These are phyloP conservation scores for Dermolepida albohirtum DNA, from an alignment of 2,888 invertebrate genomes.

Conservation along the genomic window DNA sequence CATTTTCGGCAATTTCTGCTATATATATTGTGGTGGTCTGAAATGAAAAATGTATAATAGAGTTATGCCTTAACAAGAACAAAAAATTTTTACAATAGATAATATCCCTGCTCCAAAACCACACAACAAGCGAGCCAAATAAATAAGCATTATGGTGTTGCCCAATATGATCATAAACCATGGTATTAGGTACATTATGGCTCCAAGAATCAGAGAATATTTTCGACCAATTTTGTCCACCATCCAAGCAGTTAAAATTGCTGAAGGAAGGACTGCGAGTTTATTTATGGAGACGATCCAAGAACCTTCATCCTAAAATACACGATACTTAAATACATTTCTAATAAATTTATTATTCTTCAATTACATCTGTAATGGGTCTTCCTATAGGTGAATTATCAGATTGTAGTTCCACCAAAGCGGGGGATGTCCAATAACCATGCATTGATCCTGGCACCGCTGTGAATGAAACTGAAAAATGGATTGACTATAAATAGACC, in stretches of 20 bases:
- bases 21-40: slow-evolving; percentile 62
- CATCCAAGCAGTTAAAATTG: slow-evolving; percentile 68
- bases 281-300: slow-evolving; percentile 56
- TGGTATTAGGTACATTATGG: slow-evolving; percentile 68
- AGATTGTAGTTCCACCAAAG: slow-evolving; percentile 2
- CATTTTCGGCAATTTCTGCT: slow-evolving; percentile 64
- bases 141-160: slow-evolving; percentile 66
- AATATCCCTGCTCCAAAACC: slow-evolving; percentile 77
- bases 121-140: slow-evolving; percentile 72
- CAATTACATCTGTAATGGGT: slow-evolving; percentile 16
- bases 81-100: slow-evolving; percentile 43
- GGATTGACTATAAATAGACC: no score
- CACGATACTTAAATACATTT: not conserved
- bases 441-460: not conserved
- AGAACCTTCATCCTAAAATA: slow-evolving; percentile 65
- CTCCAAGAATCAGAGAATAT: slow-evolving; percentile 66
- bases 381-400: slow-evolving; percentile 12
- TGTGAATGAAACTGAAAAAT: not conserved
- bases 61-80: no score
- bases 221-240: slow-evolving; percentile 71
- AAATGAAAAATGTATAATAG: slow-evolving; percentile 50
- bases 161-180: slow-evolving; percentile 61
- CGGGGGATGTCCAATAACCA: slow-evolving; percentile 4
- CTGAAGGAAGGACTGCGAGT: slow-evolving; percentile 69
- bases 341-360: no score